Evolutionary conservation across 2,797 vertebrate genomes (phyloP).

Genomic region (Gorsachius magnificus): DNA sequence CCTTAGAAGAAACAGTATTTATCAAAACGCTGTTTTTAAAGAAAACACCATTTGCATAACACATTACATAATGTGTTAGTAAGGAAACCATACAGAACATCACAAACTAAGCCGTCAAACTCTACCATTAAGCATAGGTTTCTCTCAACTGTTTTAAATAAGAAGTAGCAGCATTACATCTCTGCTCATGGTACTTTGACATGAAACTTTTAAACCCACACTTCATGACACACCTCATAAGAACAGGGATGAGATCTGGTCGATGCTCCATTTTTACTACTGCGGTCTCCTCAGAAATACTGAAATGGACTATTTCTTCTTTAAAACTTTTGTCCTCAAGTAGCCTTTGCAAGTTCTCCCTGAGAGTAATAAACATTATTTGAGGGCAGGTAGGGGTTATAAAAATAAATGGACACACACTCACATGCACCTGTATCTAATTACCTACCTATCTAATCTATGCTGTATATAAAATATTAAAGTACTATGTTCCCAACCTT

Average conservation of each 20-base stretch:
- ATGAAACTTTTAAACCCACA: neutral
- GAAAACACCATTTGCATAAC: neutral
- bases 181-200: neutral
- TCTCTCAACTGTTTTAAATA: neutral
- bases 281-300: conserved; percentile 88
- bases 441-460: neutral
- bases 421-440: neutral
- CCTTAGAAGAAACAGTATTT: neutral
- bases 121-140: neutral
- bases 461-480: neutral
- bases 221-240: conserved; percentile 88
- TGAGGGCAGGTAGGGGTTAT: neutral
- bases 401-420: neutral
- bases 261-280: conserved; percentile 87
- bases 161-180: neutral
- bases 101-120: neutral
- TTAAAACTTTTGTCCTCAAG: conserved; percentile 95
- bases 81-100: neutral
- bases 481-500: neutral
- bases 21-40: neutral
- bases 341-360: conserved; percentile 90
- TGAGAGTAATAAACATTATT: conserved; percentile 60
- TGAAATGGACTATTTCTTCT: conserved; percentile 95
- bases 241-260: conserved; percentile 85
- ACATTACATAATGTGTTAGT: neutral